Evolutionary conservation across 2,888 invertebrate species (phyloP).

Genomic region (Heliconius ethilla): DNA sequence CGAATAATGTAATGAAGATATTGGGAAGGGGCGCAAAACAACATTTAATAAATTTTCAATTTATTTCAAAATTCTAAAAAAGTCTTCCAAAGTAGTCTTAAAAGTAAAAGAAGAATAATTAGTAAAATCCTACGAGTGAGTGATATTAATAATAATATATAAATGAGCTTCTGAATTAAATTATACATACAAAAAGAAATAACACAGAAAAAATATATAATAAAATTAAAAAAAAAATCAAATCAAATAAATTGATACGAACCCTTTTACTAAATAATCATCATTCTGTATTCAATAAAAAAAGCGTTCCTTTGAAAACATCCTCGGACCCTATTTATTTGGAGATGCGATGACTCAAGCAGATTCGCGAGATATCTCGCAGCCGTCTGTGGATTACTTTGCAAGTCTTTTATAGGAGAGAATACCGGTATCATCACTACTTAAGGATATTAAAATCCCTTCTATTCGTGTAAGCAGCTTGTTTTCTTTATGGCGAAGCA

Average conservation of each 20-base stretch:
- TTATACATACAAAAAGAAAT: no score
- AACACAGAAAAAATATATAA: no score
- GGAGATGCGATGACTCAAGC: slow-evolving; percentile 80
- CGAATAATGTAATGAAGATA: slow-evolving; percentile 36
- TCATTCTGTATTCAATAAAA: slow-evolving; percentile 59
- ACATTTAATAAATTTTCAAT: background rate
- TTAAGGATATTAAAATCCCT: slow-evolving; percentile 81
- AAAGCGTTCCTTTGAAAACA: slow-evolving; percentile 63
- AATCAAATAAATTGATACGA: slow-evolving; percentile 32
- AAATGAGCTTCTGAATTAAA: background rate
- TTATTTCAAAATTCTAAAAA: background rate
- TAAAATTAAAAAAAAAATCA: no score
- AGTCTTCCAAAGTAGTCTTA: background rate
- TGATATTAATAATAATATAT: background rate
- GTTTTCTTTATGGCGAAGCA: slow-evolving; percentile 69
- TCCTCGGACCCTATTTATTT: slow-evolving; percentile 76
- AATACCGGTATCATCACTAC: slow-evolving; percentile 79
- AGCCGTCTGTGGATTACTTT: slow-evolving; percentile 79
- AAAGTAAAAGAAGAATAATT: background rate
- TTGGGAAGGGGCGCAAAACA: slow-evolving; percentile 13
- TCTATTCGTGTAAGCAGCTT: slow-evolving; percentile 78
- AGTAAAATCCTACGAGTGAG: no score
- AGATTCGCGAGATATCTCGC: slow-evolving; percentile 77
- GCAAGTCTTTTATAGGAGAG: slow-evolving; percentile 78
- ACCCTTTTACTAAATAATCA: slow-evolving; percentile 39